A percentile compares a stretch with the other conserved stretches of the same genome.
phyloP scores from a whole-genome alignment of 2,888 invertebrate species.

The Osmoderma eremita region DNA sequence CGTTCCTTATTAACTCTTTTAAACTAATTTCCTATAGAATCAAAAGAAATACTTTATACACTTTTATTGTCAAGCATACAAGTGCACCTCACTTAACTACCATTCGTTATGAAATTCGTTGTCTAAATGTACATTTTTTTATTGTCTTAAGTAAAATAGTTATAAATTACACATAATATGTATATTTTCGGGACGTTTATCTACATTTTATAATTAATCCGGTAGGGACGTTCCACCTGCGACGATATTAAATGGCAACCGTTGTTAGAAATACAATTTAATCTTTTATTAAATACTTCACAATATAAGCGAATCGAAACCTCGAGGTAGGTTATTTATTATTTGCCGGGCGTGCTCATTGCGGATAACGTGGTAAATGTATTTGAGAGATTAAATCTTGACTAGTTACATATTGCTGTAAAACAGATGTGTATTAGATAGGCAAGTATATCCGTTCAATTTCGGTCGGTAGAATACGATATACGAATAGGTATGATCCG shows the following conservation, averaged over 20 bases:
- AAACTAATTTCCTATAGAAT: too few relatives aligned
- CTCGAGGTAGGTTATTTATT: conserved; percentile 20
- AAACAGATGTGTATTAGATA: conserved; percentile 24
- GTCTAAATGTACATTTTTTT: too few relatives aligned
- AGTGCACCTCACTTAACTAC: too few relatives aligned
- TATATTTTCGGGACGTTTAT: too few relatives aligned
- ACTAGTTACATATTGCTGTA: conserved; percentile 31
- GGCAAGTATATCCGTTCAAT: conserved; percentile 13
- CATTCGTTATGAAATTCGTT: too few relatives aligned
- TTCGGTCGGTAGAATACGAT: conserved; percentile 13
- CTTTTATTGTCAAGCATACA: too few relatives aligned
- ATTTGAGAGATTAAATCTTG: conserved; percentile 30
- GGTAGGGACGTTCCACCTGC: background rate
- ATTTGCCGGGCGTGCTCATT: conserved; percentile 17
- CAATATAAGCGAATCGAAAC: conserved; percentile 2
- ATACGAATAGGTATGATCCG: conserved; percentile 24
- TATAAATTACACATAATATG: too few relatives aligned
- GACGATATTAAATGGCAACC: background rate
- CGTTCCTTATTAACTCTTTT: too few relatives aligned
- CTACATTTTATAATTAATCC: background rate
- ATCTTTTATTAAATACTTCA: conserved; percentile 12
- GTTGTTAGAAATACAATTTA: conserved; percentile 5
- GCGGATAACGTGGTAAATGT: conserved; percentile 27
- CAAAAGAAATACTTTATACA: too few relatives aligned
- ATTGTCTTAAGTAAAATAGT: too few relatives aligned